Conservation (phyloP, 2,888 invertebrate genomes). For the Rotaria macrura region DNA sequence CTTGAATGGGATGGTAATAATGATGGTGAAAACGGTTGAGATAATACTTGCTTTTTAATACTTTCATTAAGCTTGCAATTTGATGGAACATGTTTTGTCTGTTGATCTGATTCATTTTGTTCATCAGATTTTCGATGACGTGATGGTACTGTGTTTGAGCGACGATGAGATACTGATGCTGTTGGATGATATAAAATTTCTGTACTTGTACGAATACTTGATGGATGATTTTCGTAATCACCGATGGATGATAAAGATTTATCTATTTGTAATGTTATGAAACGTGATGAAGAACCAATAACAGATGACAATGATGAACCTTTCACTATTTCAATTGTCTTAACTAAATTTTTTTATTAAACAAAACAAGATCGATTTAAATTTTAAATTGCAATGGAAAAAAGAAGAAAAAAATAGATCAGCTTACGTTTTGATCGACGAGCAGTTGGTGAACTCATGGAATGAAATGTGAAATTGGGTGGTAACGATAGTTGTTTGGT, state of each 20-base stretch:
- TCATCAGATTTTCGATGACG: neutral
- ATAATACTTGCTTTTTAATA: neutral
- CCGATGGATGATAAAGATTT: neutral
- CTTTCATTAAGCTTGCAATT: neutral
- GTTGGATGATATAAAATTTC: neutral
- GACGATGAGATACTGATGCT: neutral
- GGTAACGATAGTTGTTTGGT: constrained; percentile 38
- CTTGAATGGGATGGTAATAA: neutral
- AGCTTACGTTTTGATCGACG: neutral
- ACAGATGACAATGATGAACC: neutral
- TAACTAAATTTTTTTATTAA: neutral
- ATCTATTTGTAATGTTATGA: neutral
- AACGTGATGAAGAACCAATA: constrained; percentile 10
- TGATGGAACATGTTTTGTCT: neutral
- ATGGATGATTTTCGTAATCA: neutral
- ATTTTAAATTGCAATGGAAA: constrained; percentile 16
- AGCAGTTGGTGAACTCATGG: neutral
- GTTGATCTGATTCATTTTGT: neutral
- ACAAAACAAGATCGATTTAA: no score
- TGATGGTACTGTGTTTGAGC: neutral
- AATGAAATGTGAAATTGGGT: constrained; percentile 42
- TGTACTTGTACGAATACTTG: neutral
- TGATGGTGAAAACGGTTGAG: neutral
- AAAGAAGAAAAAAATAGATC: neutral
- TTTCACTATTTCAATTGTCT: neutral